Percentiles rank a stretch among this genome's conserved stretches.
These are phyloP conservation scores for Caenorhabditis parvicauda DNA, from an alignment of 2,888 invertebrate genomes.

Conservation along the genomic window DNA sequence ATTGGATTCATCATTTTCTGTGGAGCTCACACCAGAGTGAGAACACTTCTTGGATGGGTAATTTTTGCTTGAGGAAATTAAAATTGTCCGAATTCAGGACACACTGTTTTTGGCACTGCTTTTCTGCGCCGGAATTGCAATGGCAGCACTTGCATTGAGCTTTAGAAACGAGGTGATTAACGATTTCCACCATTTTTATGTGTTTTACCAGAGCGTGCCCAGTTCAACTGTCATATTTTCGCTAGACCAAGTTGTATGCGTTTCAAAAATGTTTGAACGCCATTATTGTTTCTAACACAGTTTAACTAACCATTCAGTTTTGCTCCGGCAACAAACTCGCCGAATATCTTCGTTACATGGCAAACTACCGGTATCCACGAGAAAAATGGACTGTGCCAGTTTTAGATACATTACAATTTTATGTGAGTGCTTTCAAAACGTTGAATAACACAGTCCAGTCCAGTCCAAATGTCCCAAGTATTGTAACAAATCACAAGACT, in stretches of 20 bases:
- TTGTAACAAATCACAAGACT: too few species aligned
- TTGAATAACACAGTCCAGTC: too few species aligned
- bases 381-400: conserved; percentile 61
- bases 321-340: too few species aligned
- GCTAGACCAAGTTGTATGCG: too few species aligned
- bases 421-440: conserved; percentile 52
- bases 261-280: too few species aligned
- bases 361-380: conserved; percentile 53
- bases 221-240: too few species aligned
- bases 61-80: not conserved
- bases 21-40: conserved; percentile 51
- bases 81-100: conserved; percentile 30
- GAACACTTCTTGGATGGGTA: conserved; percentile 53
- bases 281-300: too few species aligned
- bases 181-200: not conserved
- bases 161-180: conserved; percentile 47
- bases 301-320: too few species aligned
- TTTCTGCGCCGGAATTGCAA: conserved; percentile 44
- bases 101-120: conserved; percentile 36
- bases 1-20: conserved; percentile 57
- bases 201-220: not conserved
- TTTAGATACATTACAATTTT: conserved; percentile 62
- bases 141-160: conserved; percentile 40
- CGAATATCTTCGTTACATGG: too few species aligned
- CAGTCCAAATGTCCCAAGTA: too few species aligned